Base-by-base conservation (phyloP, 2,113 vertebrate genomes). In the Tetrax tetrax region DNA sequence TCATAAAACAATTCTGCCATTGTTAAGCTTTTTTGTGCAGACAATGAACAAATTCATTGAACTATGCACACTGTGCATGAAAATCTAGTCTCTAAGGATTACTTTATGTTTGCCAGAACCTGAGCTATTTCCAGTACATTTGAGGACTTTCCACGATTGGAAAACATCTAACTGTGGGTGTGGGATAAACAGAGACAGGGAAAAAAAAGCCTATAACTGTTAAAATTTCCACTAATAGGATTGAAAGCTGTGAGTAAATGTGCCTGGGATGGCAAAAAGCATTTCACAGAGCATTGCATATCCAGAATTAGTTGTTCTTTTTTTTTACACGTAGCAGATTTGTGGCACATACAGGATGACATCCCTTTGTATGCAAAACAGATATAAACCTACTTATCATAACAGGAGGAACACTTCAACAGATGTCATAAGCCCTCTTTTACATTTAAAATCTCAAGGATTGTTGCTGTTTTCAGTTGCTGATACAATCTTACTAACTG, bases 81-180 rank as follows among this genome's bases (percentile, higher is more conserved):
- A 88, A 91, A 90, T 61, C 68, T 53, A 82, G 27, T 90, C 92
- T 90, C 85, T 90, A 29, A 56, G 64, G 85, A 45, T 81, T 81
- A 20, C 6, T 64, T 80, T 82, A 22, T 78, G 24, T 91, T 95
- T 75, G 29, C 29, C 61, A 87, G 69, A 90, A 90, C 23, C 20
- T 22, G 45, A 71, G 45, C 48, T 87, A 51, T 82, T 95, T 96
- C 53, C 65, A 93, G 92, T 23, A 72, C 14, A 33, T 82, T 70
- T 77, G 35, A 95, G 57, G 69, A 87, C 56, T 96, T 94, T 89
- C 61, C 61, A 82, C 37, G 84, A 63, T 29, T 78, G 89, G 43
- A 92, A 92, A 90, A 61, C 12, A 60, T 81, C 43, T 78, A 57
- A 45, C 48, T 92, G 14, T 91, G 90, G 25, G 28, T 68, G 29